phyloP scores from a whole-genome alignment of 2,113 vertebrate genomes.

The Melanerpes aurifrons region DNA sequence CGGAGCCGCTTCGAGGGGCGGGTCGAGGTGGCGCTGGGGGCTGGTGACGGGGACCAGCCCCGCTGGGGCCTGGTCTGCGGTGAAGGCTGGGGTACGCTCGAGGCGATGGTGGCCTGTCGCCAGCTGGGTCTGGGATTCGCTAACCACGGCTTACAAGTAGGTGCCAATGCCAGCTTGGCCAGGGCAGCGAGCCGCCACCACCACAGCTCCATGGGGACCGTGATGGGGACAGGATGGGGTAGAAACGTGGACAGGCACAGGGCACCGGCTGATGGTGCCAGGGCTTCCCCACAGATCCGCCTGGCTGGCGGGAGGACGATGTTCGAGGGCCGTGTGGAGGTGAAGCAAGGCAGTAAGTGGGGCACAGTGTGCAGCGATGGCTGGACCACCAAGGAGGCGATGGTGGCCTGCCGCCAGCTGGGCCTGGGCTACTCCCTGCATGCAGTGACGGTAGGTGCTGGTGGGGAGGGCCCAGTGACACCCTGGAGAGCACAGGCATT shows the following conservation, averaged over 20 bases:
- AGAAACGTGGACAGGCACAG: fast-evolving
- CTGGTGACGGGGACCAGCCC: slow-evolving; percentile 72
- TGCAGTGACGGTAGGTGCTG: slow-evolving; percentile 85
- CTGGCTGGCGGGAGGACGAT: slow-evolving; percentile 80
- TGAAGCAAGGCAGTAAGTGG: slow-evolving; percentile 86
- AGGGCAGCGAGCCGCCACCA: background rate
- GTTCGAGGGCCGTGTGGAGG: slow-evolving; percentile 87
- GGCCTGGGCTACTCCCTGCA: slow-evolving; percentile 89
- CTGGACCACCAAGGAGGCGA: slow-evolving; percentile 88
- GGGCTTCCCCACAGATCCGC: slow-evolving; percentile 83
- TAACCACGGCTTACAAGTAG: slow-evolving; percentile 93
- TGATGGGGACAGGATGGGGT: background rate
- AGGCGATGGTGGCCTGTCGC: slow-evolving; percentile 92
- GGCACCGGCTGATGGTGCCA: slow-evolving; percentile 72
- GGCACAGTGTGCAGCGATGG: slow-evolving; percentile 87
- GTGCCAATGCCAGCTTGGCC: slow-evolving; percentile 47
- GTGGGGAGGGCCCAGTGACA: background rate
- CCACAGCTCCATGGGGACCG: background rate
- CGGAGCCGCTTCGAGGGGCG: slow-evolving; percentile 90
- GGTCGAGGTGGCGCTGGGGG: slow-evolving; percentile 84
- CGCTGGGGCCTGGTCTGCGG: slow-evolving; percentile 94
- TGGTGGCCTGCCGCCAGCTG: slow-evolving; percentile 89
- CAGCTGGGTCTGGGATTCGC: slow-evolving; percentile 94
- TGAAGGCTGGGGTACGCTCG: slow-evolving; percentile 90
- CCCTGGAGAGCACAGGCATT: fast-evolving